Evolutionary conservation across 2,113 vertebrate genomes (phyloP), one percentile per base, ranked within the genome.

Genomic region (Athene noctua): DNA sequence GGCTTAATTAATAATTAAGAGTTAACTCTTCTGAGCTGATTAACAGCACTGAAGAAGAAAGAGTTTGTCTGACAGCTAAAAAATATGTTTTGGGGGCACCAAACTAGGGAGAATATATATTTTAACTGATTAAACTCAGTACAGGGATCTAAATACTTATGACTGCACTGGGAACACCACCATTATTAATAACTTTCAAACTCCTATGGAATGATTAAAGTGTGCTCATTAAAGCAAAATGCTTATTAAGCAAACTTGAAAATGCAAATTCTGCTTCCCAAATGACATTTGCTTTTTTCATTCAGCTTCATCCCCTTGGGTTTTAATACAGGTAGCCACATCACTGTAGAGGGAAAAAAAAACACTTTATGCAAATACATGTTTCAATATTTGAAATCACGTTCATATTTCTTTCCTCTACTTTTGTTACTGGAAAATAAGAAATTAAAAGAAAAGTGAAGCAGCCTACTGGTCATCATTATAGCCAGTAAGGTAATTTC

Each of bases 1-100:
- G 25, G 55, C 46, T 61, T 95, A 93, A 96, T 96, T 94, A 91
- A 95, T 94, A 80, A 92, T 80, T 61, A 88, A 84, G 49, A 88
- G 10, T 62, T 82, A 89, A 54, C 27, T 47, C 30, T 72, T 94
- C 81, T 59, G 18, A 93, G 81, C 38, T 94, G 74, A 92, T 79
- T 96, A 92, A 94, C 15, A 90, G 55, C 38, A 66, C 9, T 82
- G 57, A 94, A 93, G 67, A 90, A 89, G 18, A 78, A 90, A 80
- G 57, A 40, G 23, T 52, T 73, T 75, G 34, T 68, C 47, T 62
- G 65, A 86, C 73, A 91, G 75, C 6, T 63, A 26, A 92, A 86
- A 95, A 89, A 80, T 57, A 49, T 40, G 34, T 58, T 83, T 66
- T 29, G 14, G 51, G 65, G 59, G 14, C n/a, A 94, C 21, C 8